Evolutionary conservation across 2,113 vertebrate species (phyloP).

Genomic region (Sinocyclocheilus rhinocerous): DNA sequence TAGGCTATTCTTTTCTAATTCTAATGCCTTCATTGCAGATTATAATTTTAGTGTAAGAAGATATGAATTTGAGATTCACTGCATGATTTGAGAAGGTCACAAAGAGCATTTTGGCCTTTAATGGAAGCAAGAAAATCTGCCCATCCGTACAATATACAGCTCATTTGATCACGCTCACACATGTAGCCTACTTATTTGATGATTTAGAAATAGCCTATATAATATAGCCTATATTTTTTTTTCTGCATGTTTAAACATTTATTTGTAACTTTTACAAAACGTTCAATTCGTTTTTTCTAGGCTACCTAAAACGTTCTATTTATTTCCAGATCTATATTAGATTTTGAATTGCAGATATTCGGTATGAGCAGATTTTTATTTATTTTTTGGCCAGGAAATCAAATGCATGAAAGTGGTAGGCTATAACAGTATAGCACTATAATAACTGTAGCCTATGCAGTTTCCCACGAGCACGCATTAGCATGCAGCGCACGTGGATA

Average conservation of each 20-base stretch:
- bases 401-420: neutral
- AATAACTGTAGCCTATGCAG: neutral
- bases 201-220: neutral
- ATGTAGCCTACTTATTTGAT: neutral
- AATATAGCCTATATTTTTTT: neutral
- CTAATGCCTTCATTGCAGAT: neutral
- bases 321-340: neutral
- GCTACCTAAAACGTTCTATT: neutral
- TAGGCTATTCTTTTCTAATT: neutral
- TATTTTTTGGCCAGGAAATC: neutral
- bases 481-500: slow-evolving; percentile 82
- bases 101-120: neutral
- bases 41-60: neutral
- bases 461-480: slow-evolving; percentile 78
- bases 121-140: neutral
- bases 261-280: neutral
- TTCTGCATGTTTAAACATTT: neutral
- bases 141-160: too few relatives aligned
- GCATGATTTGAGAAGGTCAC: neutral
- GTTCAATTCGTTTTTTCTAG: neutral
- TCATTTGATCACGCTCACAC: neutral
- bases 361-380: neutral
- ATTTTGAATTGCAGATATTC: neutral
- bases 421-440: too few relatives aligned
- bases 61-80: neutral